These are phyloP conservation scores for Chondrilla cf. caribensis DNA, from an alignment of 37 sponge, comb jelly and placozoan species.

Conservation along the genomic window DNA sequence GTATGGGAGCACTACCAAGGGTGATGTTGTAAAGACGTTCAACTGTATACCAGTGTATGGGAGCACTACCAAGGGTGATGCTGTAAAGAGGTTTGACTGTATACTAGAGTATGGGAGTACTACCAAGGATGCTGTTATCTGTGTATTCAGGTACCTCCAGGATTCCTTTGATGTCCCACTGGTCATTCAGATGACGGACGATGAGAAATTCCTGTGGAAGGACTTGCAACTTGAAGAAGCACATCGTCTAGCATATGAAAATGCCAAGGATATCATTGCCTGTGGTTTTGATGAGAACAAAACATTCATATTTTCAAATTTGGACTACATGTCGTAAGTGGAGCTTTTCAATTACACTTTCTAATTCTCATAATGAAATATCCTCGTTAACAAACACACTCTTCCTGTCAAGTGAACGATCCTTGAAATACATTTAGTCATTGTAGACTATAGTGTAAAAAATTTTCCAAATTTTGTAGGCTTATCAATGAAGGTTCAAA, in stretches of 20 bases:
- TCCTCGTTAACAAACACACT: not conserved
- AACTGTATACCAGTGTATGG: too few relatives aligned
- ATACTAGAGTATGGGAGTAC: too few relatives aligned
- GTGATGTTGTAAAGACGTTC: too few relatives aligned
- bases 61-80: too few relatives aligned
- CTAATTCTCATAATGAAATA: not conserved
- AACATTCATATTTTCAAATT: constrained; percentile 87
- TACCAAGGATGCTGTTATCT: not conserved
- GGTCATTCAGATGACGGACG: constrained; percentile 91
- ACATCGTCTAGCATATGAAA: constrained; percentile 70
- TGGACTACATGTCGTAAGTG: constrained; percentile 72
- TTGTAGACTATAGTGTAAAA: too few relatives aligned
- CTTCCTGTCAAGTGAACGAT: not conserved
- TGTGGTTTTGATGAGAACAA: constrained; percentile 86
- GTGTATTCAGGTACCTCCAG: constrained; percentile 69
- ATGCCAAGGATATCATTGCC: constrained; percentile 95
- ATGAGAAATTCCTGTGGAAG: constrained; percentile 94
- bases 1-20: too few relatives aligned
- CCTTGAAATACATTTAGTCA: not conserved
- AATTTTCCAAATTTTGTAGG: too few relatives aligned
- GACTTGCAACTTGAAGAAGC: constrained; percentile 77
- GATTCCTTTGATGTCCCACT: constrained; percentile 91
- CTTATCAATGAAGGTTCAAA: too few relatives aligned
- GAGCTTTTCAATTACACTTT: not conserved
- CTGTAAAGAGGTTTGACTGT: too few relatives aligned